Base-by-base conservation (phyloP, 1,140 invertebrate genomes). In the Amyelois transitella region DNA sequence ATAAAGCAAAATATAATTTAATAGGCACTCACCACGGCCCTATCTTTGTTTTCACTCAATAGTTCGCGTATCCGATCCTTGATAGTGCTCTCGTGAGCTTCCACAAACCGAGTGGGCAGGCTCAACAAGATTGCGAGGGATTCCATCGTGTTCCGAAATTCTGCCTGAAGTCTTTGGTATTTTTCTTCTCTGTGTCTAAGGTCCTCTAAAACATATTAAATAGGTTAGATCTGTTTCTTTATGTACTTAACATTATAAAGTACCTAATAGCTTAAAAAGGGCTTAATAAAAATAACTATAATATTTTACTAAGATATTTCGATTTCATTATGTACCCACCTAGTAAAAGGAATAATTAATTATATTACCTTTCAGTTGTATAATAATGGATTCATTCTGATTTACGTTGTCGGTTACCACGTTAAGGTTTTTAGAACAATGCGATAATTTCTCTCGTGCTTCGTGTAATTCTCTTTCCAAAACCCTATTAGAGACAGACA, bases 41-140 rank as follows among this genome's bases (percentile, higher is more conserved):
- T 93, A 58, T 94, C 93, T 71, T 95, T 94, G 67, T 93, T 93
- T 32, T 95, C 94, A 54, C 89, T 91, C 1, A 95, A 74, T 14
- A 94, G 89, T 77, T 96, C 94, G 18, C 94, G 84, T 49, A 95
- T 91, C 58, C 94, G 89, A 45, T 95, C 94, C 75, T 94, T 94
- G 49, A 96, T 94, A 10, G 93, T 87, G 18, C 89, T 91, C 73
- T 95, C 94, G 43, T 93, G 91, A 1, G 94, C 91, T 67, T 96
- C 94, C 2, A 94, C 91, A 68, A 93, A 94, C 66, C 92, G 81
- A 32, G 91, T 90, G 1, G 93, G 92, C 5, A 92, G 90, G 66
- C 93, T 93, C 1, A 94, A 66, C 10, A 93, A 82, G 47, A 94
- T 92, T 1, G 93, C 91, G 43, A 94, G 71, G 0, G 92, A 92